phyloP scores from a whole-genome alignment of 1,140 invertebrate genomes.

The Galendromus occidentalis region DNA sequence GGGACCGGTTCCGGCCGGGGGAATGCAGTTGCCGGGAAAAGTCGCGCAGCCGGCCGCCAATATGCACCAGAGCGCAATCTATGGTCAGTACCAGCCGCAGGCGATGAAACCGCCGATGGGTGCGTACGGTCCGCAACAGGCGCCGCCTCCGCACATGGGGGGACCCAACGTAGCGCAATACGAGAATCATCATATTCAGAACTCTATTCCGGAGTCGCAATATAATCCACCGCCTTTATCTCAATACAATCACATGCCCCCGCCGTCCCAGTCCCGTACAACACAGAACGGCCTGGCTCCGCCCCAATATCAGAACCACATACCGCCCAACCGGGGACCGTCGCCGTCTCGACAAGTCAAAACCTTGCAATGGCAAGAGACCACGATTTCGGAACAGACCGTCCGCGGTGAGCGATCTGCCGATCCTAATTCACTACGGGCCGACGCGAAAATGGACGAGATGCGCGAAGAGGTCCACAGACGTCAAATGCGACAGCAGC shows the following conservation, averaged over 20 bases:
- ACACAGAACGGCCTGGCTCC: slow-evolving; percentile 1
- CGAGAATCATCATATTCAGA: neutral
- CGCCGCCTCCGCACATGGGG: neutral
- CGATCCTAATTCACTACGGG: slow-evolving; percentile 38
- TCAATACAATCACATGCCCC: neutral
- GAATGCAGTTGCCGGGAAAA: slow-evolving; percentile 9
- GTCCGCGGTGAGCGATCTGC: slow-evolving; percentile 25
- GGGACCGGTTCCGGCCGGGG: slow-evolving; percentile 1
- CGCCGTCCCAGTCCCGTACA: slow-evolving; percentile 10
- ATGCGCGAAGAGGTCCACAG: slow-evolving; percentile 60
- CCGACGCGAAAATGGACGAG: slow-evolving; percentile 55
- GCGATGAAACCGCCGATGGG: neutral
- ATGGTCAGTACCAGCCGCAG: neutral
- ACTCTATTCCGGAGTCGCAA: neutral
- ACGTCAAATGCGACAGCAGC: slow-evolving; percentile 37
- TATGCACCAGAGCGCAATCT: slow-evolving; percentile 5
- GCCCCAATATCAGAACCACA: slow-evolving; percentile 2
- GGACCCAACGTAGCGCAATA: neutral
- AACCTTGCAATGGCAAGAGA: slow-evolving; percentile 5
- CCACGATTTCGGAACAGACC: slow-evolving; percentile 10
- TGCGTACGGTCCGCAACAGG: neutral
- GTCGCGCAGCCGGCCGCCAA: slow-evolving; percentile 14
- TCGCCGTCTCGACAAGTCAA: slow-evolving; percentile 7
- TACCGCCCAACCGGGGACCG: slow-evolving; percentile 9
- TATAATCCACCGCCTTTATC: neutral